These are phyloP conservation scores for Holocentrus rufus DNA, from an alignment of 2,797 vertebrate species.

Conservation along the genomic window DNA sequence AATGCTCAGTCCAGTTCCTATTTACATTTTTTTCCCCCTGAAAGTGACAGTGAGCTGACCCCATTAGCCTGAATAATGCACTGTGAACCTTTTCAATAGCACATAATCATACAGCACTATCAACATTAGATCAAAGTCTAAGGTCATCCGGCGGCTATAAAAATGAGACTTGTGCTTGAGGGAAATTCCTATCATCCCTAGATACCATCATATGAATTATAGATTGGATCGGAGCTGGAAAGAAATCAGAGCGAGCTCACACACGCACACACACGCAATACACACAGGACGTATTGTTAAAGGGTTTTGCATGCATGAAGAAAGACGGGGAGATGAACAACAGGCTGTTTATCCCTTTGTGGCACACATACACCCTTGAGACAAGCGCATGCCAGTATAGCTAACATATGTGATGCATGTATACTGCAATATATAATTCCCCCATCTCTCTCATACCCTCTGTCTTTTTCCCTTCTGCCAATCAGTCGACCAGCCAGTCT, in stretches of 20 bases:
- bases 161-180: background rate
- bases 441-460: background rate
- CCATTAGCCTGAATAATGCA: constrained; percentile 45
- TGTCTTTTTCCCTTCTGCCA: background rate
- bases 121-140: constrained; percentile 49
- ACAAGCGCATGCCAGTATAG: background rate
- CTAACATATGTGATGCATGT: constrained; percentile 34
- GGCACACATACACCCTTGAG: no score
- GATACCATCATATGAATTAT: constrained; percentile 47
- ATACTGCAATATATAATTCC: background rate
- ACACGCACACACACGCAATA: constrained; percentile 6
- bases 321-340: background rate
- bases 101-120: constrained; percentile 41
- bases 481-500: background rate
- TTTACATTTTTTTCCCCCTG: constrained; percentile 32
- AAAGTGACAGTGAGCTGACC: constrained; percentile 20
- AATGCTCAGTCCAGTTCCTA: background rate
- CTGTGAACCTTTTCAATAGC: constrained; percentile 24
- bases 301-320: background rate
- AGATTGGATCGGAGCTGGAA: constrained; percentile 21
- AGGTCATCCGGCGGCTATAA: constrained; percentile 12
- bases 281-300: background rate
- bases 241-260: constrained; percentile 23
- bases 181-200: constrained; percentile 17
- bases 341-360: background rate